A percentile compares a stretch with the other conserved stretches of the same genome.
These are phyloP conservation scores for Myiagra hebetior DNA, from an alignment of 2,113 vertebrate genomes.

Conservation along the genomic window DNA sequence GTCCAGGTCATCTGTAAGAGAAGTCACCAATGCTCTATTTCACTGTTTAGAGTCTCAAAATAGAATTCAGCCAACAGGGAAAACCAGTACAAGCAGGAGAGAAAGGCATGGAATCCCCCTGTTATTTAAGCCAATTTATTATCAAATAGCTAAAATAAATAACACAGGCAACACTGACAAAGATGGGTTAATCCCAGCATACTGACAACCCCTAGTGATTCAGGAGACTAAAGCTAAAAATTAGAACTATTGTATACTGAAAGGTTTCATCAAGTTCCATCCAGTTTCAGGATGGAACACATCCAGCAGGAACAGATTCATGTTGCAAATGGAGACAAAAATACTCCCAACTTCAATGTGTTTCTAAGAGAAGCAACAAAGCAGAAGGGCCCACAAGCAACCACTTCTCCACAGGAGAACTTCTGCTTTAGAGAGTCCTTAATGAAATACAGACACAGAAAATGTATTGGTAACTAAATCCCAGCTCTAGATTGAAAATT, in stretches of 20 bases:
- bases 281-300: accelerated
- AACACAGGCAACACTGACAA: neutral
- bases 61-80: neutral
- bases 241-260: neutral
- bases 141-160: neutral
- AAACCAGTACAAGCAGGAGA: neutral
- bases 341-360: neutral
- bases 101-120: neutral
- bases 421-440: neutral
- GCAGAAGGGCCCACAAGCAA: neutral
- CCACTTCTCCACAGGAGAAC: neutral
- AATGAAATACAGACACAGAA: neutral
- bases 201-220: neutral
- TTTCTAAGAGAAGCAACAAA: neutral
- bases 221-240: neutral
- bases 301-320: neutral
- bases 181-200: neutral
- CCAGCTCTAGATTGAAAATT: neutral
- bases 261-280: neutral
- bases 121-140: neutral
- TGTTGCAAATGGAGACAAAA: neutral
- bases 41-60: neutral
- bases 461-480: neutral
- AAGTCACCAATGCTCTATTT: neutral
- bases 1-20: neutral